A percentile compares a stretch with the other conserved stretches of the same genome.
phyloP scores from a whole-genome alignment of 2,888 invertebrate species.

The Stenoptilia bipunctidactyla region DNA sequence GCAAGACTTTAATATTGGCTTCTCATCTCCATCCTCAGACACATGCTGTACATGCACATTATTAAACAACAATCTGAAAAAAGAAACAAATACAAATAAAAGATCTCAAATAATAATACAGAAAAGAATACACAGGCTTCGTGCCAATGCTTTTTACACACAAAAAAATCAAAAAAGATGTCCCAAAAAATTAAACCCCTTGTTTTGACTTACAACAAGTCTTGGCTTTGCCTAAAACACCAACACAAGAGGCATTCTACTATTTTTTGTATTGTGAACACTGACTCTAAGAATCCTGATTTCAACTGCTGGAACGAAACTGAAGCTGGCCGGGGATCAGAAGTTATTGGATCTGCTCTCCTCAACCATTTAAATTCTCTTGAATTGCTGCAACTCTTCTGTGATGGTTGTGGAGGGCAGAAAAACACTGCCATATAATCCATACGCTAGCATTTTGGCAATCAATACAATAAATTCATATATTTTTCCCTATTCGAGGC shows the following conservation, averaged over 20 bases:
- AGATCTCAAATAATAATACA: slow-evolving; percentile 10
- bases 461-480: slow-evolving; percentile 7
- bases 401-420: slow-evolving; percentile 21
- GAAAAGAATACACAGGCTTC: slow-evolving; percentile 16
- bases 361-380: slow-evolving; percentile 4
- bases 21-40: slow-evolving; percentile 19
- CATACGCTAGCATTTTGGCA: slow-evolving; percentile 12
- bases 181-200: slow-evolving; percentile 8
- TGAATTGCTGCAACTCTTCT: slow-evolving; percentile 16
- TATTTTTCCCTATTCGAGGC: slow-evolving; percentile 12
- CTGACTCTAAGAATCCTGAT: slow-evolving; percentile 15
- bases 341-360: slow-evolving; percentile 10
- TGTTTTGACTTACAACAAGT: slow-evolving; percentile 20
- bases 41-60: slow-evolving; percentile 19
- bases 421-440: slow-evolving; percentile 18
- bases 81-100: slow-evolving; percentile 6
- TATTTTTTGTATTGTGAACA: slow-evolving; percentile 19
- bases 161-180: slow-evolving; percentile 13
- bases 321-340: slow-evolving; percentile 12
- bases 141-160: slow-evolving; percentile 17
- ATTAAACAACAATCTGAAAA: slow-evolving; percentile 14
- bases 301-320: slow-evolving; percentile 20
- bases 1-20: slow-evolving; percentile 8
- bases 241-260: slow-evolving; percentile 18
- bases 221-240: slow-evolving; percentile 15